phyloP scores from a whole-genome alignment of 2,797 vertebrate species.

The Alca torda region DNA sequence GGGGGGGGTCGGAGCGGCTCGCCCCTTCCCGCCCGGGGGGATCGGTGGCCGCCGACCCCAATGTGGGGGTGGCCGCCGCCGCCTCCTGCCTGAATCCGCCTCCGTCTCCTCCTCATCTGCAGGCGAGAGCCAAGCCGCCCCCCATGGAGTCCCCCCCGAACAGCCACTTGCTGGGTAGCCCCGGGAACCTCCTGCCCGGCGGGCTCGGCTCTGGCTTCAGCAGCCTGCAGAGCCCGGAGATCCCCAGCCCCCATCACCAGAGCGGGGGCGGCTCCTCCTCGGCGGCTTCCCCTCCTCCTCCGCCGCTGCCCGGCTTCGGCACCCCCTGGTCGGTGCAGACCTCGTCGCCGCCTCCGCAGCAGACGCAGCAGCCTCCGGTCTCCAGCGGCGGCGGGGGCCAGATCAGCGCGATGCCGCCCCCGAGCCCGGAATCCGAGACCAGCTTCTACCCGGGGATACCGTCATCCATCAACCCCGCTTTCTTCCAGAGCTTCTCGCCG shows the following conservation, averaged over 20 bases:
- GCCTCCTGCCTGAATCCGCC: conserved; percentile 72
- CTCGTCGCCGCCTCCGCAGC: conserved; percentile 88
- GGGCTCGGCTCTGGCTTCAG: conserved; percentile 85
- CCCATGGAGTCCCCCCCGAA: conserved; percentile 89
- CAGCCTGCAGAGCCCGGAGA: conserved; percentile 86
- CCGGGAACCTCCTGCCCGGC: conserved; percentile 82
- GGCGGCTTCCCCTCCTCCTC: conserved; percentile 73
- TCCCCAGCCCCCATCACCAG: conserved; percentile 80
- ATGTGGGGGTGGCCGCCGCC: conserved; percentile 78
- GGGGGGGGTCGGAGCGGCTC: conserved; percentile 63
- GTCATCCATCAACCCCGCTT: conserved; percentile 93
- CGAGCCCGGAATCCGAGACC: conserved; percentile 84
- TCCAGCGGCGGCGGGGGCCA: conserved; percentile 76
- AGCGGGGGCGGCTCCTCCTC: conserved; percentile 85
- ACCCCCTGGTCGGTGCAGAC: conserved; percentile 96
- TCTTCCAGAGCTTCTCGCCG: conserved; percentile 93
- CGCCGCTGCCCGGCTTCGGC: conserved; percentile 87
- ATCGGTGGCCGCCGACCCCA: conserved; percentile 68
- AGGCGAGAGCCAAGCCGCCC: conserved; percentile 77
- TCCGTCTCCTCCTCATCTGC: conserved; percentile 72
- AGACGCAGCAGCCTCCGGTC: conserved; percentile 73
- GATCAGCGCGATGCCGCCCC: conserved; percentile 80
- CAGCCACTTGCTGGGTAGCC: conserved; percentile 85
- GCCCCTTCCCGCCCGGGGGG: conserved; percentile 68
- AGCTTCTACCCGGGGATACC: conserved; percentile 92